These are phyloP conservation scores for Pangasianodon hypophthalmus DNA, from an alignment of 2,113 vertebrate genomes.

Conservation along the genomic window DNA sequence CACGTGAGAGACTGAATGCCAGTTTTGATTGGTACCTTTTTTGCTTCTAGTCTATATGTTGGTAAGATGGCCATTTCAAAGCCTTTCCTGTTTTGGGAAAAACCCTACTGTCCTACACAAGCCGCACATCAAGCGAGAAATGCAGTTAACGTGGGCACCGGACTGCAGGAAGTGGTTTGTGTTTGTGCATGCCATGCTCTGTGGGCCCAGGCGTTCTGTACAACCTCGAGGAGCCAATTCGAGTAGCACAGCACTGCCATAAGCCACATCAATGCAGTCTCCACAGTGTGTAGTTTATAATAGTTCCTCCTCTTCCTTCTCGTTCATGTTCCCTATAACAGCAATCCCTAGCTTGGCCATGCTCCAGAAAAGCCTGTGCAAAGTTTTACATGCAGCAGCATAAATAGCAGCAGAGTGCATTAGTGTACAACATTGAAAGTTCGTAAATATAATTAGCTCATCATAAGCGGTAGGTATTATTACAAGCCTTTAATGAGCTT, in stretches of 20 bases:
- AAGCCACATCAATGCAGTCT: conserved; percentile 65
- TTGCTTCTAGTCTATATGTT: background rate
- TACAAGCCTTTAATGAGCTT: background rate
- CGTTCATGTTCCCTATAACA: background rate
- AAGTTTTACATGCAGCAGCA: background rate
- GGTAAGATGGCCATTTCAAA: background rate
- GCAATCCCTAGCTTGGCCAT: conserved; percentile 4
- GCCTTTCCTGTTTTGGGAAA: conserved; percentile 39
- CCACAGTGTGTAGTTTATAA: conserved; percentile 65
- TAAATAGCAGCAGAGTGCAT: background rate
- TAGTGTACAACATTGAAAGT: background rate
- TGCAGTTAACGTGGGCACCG: conserved; percentile 57
- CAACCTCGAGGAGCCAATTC: conserved; percentile 21
- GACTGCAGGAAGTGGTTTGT: conserved; percentile 55
- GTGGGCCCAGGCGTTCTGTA: conserved; percentile 54
- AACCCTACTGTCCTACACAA: conserved; percentile 43
- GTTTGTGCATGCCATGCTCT: conserved; percentile 66
- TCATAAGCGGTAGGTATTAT: background rate
- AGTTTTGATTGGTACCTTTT: background rate
- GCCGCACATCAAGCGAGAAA: conserved; percentile 29
- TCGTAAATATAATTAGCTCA: background rate
- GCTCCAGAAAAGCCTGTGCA: conserved; percentile 27
- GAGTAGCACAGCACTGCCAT: conserved; percentile 44
- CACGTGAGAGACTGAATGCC: background rate
- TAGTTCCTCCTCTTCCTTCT: conserved; percentile 37